phyloP scores from a whole-genome alignment of 2,888 invertebrate genomes.

The Helicoverpa assulta region DNA sequence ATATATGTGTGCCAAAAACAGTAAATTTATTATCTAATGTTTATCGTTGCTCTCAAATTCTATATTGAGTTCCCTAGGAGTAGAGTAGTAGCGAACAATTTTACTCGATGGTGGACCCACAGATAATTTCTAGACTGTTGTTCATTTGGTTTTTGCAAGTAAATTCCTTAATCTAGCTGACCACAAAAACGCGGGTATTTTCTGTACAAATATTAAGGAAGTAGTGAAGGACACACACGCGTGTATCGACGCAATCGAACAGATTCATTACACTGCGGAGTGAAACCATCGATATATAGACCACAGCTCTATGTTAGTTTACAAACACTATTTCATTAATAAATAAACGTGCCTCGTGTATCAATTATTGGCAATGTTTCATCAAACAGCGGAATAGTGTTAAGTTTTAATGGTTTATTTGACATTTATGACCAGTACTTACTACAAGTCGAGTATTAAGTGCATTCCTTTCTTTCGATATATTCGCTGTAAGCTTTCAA shows the following conservation, averaged over 20 bases:
- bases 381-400: not conserved
- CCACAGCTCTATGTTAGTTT: constrained; percentile 16
- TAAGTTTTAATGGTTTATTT: constrained; percentile 2
- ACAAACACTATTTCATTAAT: constrained; percentile 11
- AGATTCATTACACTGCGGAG: constrained; percentile 30
- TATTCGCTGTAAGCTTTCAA: not conserved
- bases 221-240: constrained; percentile 29
- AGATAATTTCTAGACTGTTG: not conserved
- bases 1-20: constrained; percentile 6
- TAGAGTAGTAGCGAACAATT: too few species aligned
- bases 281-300: constrained; percentile 4
- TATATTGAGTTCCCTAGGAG: too few species aligned
- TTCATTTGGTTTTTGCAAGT: not conserved
- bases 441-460: not conserved
- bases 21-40: not conserved
- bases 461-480: not conserved
- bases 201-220: constrained; percentile 39
- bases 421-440: constrained; percentile 1
- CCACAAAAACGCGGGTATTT: constrained; percentile 15
- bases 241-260: constrained; percentile 9
- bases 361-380: constrained; percentile 15
- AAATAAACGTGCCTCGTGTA: constrained; percentile 22
- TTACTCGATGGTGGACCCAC: not conserved
- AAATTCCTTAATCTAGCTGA: not conserved
- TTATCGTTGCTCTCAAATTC: not conserved